These are phyloP conservation scores for Prenolepis imparis DNA, from an alignment of 2,888 invertebrate genomes.

Conservation along the genomic window DNA sequence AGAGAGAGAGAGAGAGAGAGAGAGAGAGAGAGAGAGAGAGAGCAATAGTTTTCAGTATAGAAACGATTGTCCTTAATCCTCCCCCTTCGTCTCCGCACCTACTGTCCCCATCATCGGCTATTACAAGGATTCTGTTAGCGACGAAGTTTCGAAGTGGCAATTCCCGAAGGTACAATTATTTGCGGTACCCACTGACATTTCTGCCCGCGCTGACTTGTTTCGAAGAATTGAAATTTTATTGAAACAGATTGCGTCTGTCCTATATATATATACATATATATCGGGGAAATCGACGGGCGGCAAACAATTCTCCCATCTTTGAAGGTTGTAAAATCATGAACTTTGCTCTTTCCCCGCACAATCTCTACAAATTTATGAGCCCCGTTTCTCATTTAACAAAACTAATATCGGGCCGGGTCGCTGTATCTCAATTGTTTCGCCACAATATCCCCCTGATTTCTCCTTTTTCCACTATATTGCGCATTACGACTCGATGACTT, in stretches of 20 bases:
- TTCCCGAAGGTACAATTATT: constrained; percentile 79
- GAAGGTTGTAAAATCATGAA: constrained; percentile 2
- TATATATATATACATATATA: constrained; percentile 35
- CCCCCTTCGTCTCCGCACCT: constrained; percentile 35
- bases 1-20: neutral
- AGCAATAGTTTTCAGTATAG: constrained; percentile 63
- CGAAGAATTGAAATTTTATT: constrained; percentile 55
- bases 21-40: neutral
- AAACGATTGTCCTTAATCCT: constrained; percentile 62
- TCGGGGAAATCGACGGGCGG: constrained; percentile 21
- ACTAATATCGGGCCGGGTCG: constrained; percentile 17
- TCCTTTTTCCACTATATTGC: neutral
- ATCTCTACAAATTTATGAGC: constrained; percentile 32
- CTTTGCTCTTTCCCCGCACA: neutral
- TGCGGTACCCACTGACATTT: constrained; percentile 66
- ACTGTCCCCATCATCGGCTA: constrained; percentile 67
- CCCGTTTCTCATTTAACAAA: constrained; percentile 18
- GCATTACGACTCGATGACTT: neutral
- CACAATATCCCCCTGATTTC: neutral
- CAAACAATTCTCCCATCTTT: neutral
- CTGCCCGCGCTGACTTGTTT: constrained; percentile 13
- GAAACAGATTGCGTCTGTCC: constrained; percentile 37
- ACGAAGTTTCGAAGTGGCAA: constrained; percentile 79
- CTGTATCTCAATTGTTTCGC: constrained; percentile 27
- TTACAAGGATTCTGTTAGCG: constrained; percentile 78